Percentiles rank a stretch among this genome's conserved stretches.
Conservation (phyloP, 1,140 invertebrate species). For the Myzus persicae region DNA sequence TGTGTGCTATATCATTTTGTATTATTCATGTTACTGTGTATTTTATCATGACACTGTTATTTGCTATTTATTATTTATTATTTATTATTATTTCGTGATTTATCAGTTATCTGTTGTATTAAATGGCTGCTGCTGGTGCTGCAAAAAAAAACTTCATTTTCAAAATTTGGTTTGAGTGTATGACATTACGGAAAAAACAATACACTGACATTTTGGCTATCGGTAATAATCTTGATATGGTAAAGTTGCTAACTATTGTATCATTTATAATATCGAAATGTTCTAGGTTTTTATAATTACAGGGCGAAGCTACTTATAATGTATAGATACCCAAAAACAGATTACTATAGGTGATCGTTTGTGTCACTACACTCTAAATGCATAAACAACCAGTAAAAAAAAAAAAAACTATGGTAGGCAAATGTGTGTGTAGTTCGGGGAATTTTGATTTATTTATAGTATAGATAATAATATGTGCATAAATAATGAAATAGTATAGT, state of each 20-base stretch:
- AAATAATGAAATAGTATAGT: not conserved
- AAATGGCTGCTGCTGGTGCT: not conserved
- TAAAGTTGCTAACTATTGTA: no score
- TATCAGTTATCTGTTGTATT: not conserved
- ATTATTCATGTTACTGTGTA: not conserved
- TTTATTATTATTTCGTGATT: no score
- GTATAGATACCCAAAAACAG: not conserved
- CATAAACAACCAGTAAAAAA: not conserved
- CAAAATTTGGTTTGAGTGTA: not conserved
- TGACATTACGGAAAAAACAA: not conserved
- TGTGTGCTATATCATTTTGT: no score
- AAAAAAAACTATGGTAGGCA: not conserved
- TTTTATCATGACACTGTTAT: not conserved
- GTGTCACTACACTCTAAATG: not conserved
- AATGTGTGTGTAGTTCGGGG: not conserved
- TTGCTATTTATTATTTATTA: no score
- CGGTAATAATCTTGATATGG: not conserved
- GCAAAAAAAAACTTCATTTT: not conserved
- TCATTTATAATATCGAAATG: not conserved
- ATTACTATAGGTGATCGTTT: not conserved
- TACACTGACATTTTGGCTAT: not conserved
- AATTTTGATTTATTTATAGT: not conserved
- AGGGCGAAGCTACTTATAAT: not conserved
- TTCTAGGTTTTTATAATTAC: not conserved
- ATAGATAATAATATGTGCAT: slow-evolving; percentile 9